These are phyloP conservation scores for Pycnonotus jocosus DNA, from an alignment of 2,113 vertebrate genomes.

Conservation along the genomic window DNA sequence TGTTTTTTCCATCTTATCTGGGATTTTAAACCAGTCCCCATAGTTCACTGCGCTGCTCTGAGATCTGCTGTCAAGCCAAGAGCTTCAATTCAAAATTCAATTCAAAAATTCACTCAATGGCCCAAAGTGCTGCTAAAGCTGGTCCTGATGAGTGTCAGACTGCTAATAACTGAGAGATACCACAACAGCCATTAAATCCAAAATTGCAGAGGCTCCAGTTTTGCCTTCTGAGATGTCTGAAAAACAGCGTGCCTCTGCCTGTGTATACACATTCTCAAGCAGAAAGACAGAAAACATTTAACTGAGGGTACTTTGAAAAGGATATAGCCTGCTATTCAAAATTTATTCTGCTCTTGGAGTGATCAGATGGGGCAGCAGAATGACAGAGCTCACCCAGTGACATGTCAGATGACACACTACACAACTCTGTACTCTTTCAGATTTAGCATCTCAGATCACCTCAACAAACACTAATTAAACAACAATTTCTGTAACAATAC, in stretches of 20 bases:
- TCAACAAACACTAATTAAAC: background rate
- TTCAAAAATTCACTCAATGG: background rate
- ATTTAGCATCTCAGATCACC: background rate
- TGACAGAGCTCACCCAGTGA: background rate
- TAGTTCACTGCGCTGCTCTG: background rate
- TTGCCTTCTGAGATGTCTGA: background rate
- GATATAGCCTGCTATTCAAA: background rate
- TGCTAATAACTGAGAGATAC: background rate
- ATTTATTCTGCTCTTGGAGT: background rate
- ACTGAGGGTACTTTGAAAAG: background rate
- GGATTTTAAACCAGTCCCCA: background rate
- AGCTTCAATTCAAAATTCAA: background rate
- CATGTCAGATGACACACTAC: background rate
- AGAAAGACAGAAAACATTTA: background rate
- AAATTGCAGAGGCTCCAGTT: background rate
- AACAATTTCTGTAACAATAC: background rate
- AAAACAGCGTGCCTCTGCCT: background rate
- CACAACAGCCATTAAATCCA: background rate
- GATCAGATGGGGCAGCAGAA: background rate
- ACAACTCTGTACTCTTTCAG: background rate
- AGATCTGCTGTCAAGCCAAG: background rate
- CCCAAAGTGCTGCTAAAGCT: background rate
- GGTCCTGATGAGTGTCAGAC: background rate
- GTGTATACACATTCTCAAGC: fast-evolving
- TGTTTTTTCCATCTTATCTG: background rate